Evolutionary conservation across 2,888 invertebrate genomes (phyloP), one percentile per base, ranked within the genome.

Genomic region (Lymantria dispar): DNA sequence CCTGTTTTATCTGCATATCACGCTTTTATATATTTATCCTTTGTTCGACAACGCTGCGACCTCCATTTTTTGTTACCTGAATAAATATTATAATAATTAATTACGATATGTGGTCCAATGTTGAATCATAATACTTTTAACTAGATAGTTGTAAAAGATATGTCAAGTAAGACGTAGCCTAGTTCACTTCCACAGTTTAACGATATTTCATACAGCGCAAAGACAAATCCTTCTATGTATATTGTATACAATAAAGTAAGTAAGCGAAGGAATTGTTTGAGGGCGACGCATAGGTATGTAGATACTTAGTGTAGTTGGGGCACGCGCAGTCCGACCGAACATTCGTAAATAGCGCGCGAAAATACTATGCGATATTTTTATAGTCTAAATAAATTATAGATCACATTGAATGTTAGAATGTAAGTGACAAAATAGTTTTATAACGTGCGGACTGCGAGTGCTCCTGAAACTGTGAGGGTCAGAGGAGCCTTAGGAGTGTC

Each of bases 21-120:
- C 49, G 61, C 53, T 64, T 67, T 60, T 70, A 64, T 62, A 64
- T 67, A 38, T 67, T 30, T 57, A 54, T 58, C 58, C 49, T 44
- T 53, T 61, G 54, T 58, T 62, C 61, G 67, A 60, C 75, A 78
- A 83, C 82, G 85, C 72, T 7, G 84, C 72, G 74, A 78, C 86
- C 78, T 64, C 70, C 63, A 80, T 78, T 88, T 87, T 90, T 90
- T 90, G 91, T 92, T 92, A 91, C 91, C 91, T 92, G 91, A 92
- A 85, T 90, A 85, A 69, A 86, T 88, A 88, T 83, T 87, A 87
- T 83, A 80, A 83, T 87, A 85, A 87, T 85, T 85, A 87, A 87
- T 87, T 88, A 90, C 86, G 76, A 90, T 87, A 79, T 85, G 91
- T 88, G 91, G 91, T 91, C 91, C 91, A 92, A 92, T 91, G 86